Conservation (phyloP, 2,113 vertebrate genomes). For the Mugil cephalus region DNA sequence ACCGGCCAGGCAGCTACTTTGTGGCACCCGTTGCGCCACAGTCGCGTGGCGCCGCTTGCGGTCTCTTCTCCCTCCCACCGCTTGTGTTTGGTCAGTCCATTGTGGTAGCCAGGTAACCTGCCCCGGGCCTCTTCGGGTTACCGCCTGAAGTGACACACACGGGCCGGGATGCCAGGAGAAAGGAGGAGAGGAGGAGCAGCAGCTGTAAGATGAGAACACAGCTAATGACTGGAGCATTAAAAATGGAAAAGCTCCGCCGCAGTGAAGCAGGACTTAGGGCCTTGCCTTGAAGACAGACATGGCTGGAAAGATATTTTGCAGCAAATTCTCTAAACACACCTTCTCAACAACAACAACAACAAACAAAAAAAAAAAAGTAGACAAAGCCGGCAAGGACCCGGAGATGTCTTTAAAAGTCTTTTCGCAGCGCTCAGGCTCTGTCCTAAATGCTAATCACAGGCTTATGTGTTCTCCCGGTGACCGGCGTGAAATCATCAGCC, state of each 20-base stretch:
- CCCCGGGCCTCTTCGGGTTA: constrained; percentile 64
- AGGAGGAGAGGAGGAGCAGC: constrained; percentile 35
- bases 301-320: constrained; percentile 11
- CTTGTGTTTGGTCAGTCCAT: constrained; percentile 38
- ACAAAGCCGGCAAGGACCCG: constrained; percentile 2
- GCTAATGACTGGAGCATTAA: constrained; percentile 74
- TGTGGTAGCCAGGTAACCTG: constrained; percentile 67
- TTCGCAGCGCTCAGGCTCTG: neutral
- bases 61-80: neutral
- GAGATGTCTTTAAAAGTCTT: no score
- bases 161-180: constrained; percentile 44
- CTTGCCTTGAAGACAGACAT: constrained; percentile 38
- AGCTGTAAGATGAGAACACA: constrained; percentile 68
- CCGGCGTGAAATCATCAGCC: neutral
- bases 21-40: no score
- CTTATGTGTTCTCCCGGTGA: neutral
- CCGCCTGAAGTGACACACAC: constrained; percentile 27
- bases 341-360: no score
- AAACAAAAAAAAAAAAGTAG: constrained; percentile 30
- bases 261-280: neutral
- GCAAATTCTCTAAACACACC: constrained; percentile 4
- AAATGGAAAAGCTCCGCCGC: constrained; percentile 61
- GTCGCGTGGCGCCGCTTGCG: no score
- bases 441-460: constrained; percentile 24
- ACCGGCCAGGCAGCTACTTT: constrained; percentile 6